phyloP scores from a whole-genome alignment of 2,113 vertebrate genomes.

The Chloropsis cyanopogon region DNA sequence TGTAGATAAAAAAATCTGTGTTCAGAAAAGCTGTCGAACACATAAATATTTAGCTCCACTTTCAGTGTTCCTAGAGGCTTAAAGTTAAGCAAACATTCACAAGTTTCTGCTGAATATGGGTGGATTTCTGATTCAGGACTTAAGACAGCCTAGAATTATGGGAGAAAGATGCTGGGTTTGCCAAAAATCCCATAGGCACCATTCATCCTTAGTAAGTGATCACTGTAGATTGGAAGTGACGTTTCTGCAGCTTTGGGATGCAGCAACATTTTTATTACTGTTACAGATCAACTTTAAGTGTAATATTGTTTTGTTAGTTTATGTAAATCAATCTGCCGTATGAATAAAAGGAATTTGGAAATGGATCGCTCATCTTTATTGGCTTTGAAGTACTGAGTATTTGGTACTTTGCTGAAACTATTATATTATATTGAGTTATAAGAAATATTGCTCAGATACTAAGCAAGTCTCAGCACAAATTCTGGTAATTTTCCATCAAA shows the following conservation, averaged over 20 bases:
- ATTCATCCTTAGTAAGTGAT: conserved; percentile 33
- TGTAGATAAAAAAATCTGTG: background rate
- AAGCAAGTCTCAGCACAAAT: background rate
- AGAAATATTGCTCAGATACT: background rate
- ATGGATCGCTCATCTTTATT: background rate
- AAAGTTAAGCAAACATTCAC: conserved; percentile 5
- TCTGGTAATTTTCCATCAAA: conserved; percentile 33
- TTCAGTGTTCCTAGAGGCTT: background rate
- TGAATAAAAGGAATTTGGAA: conserved; percentile 36
- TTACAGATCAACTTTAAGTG: conserved; percentile 47
- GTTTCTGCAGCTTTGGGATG: conserved; percentile 19
- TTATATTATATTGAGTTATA: background rate
- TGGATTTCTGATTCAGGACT: conserved; percentile 27
- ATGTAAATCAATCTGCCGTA: conserved; percentile 40
- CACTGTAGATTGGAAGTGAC: conserved; percentile 35
- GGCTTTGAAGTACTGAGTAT: background rate
- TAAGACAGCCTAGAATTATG: background rate
- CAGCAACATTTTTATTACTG: conserved; percentile 41
- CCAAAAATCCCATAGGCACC: conserved; percentile 30
- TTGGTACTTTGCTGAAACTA: background rate
- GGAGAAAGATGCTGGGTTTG: conserved; percentile 4
- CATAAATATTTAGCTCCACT: background rate
- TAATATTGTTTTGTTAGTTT: conserved; percentile 53
- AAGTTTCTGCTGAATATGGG: background rate
- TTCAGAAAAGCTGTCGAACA: background rate